A percentile compares a stretch with the other conserved stretches of the same genome.
Conservation (phyloP, 2,797 vertebrate genomes). For the Siniperca obscura region DNA sequence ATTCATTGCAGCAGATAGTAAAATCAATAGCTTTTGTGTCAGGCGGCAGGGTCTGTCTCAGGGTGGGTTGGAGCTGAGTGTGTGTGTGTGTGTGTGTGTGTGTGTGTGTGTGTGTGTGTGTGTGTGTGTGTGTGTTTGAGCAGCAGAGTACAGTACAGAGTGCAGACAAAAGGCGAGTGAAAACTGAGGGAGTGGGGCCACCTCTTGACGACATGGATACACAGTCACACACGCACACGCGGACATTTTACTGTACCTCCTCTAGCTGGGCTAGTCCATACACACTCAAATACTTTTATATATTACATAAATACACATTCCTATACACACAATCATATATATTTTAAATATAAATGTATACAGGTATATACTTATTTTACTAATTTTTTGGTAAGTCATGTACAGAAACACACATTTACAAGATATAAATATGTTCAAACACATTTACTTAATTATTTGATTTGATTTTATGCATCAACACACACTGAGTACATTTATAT, state of each 20-base stretch:
- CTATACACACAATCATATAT: neutral
- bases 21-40: slow-evolving; percentile 92
- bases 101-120: slow-evolving; percentile 21
- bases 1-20: slow-evolving; percentile 87
- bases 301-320: neutral
- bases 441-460: slow-evolving; percentile 25
- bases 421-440: neutral
- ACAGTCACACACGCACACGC: slow-evolving; percentile 68
- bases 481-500: slow-evolving; percentile 35
- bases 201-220: slow-evolving; percentile 94
- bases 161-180: slow-evolving; percentile 82
- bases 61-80: slow-evolving; percentile 64
- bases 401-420: neutral
- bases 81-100: slow-evolving; percentile 33
- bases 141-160: slow-evolving; percentile 73
- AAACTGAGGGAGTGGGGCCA: slow-evolving; percentile 98
- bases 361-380: neutral
- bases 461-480: slow-evolving; percentile 42
- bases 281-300: slow-evolving; percentile 2
- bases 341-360: neutral
- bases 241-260: slow-evolving; percentile 13
- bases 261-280: slow-evolving; percentile 18
- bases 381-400: neutral
- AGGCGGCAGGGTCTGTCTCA: slow-evolving; percentile 91
- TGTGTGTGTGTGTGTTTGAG: slow-evolving; percentile 55